Evolutionary conservation across 2,888 invertebrate genomes (phyloP).

Genomic region (Ochlodes sylvanus): DNA sequence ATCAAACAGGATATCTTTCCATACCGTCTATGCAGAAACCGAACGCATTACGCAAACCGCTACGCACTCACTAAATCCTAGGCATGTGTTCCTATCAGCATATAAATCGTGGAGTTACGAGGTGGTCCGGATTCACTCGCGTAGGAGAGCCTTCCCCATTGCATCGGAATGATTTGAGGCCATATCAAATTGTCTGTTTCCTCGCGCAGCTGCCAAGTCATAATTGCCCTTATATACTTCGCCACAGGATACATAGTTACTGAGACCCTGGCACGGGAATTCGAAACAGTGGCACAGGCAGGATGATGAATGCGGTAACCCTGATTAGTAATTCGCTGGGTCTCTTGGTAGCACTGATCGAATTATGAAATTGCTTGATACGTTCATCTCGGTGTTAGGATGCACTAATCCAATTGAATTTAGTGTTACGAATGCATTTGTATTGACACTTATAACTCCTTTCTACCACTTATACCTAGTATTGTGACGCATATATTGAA

Average conservation of each 20-base stretch:
- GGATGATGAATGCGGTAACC: constrained; percentile 46
- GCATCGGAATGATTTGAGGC: constrained; percentile 79
- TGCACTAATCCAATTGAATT: not conserved
- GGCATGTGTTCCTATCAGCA: constrained; percentile 43
- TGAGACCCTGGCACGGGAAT: constrained; percentile 53
- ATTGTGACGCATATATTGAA: not conserved
- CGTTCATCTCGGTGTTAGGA: not conserved
- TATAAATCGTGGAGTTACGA: constrained; percentile 57
- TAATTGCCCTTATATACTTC: constrained; percentile 68
- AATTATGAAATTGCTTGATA: constrained; percentile 31
- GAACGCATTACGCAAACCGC: constrained; percentile 9
- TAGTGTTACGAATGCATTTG: not conserved
- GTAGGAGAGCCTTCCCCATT: constrained; percentile 76
- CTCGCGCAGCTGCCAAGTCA: constrained; percentile 62
- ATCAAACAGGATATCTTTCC: too few species aligned
- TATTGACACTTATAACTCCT: not conserved
- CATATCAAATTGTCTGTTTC: constrained; percentile 81
- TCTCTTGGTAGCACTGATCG: constrained; percentile 27
- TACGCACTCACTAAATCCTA: constrained; percentile 15
- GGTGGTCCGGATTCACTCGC: constrained; percentile 67
- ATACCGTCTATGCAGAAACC: not conserved
- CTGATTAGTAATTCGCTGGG: constrained; percentile 34
- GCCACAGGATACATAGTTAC: constrained; percentile 64
- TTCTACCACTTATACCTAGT: not conserved
- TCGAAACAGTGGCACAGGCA: constrained; percentile 45